Evolutionary conservation across 2,888 invertebrate genomes (phyloP), one percentile per base, ranked within the genome.

Genomic region (Napeogenes sylphis): DNA sequence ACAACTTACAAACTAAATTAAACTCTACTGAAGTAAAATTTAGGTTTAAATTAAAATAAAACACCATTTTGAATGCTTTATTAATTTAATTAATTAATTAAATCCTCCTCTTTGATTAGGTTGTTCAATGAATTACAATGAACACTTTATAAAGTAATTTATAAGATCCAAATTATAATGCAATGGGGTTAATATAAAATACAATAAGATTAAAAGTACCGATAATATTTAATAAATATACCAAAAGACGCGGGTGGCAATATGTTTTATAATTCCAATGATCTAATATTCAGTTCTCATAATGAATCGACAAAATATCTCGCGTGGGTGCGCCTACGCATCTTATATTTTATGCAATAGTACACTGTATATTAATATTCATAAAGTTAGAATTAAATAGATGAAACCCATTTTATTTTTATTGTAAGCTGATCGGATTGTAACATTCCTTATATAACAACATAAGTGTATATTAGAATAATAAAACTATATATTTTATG

Each of bases 71-170:
- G 70, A 71, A 66, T 68, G 70, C 70, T 70, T 62, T 73, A 79
- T 78, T 76, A 77, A 80, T 80, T 77, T 73, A 78, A 77, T 77
- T 21, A 21, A 21, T 21, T 21, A 21, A 21, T 21, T 21, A 21
- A 73, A 76, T 76, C 75, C 76, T 75, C 76, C 74, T 71, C 71
- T 73, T 73, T 77, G 78, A 78, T 77, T 77, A 76, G 74, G 71
- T 71, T 74, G 71, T 74, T 73, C 70, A 70, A 21, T 21, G 21
- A 42, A 42, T 21, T 10, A 10, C 10, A 6, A 42, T 42, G 42
- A 42, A 42, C 42, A 42, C 42, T 42, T 10, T 42, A 12, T 42
- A 42, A 42, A 42, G 3, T 42, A 42, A n/a, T n/a, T n/a, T n/a
- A n/a, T n/a, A n/a, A n/a, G n/a, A n/a, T n/a, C n/a, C n/a, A n/a